A percentile compares a stretch with the other conserved stretches of the same genome.
phyloP scores from a whole-genome alignment of 2,797 vertebrate genomes.

The Morus bassanus region DNA sequence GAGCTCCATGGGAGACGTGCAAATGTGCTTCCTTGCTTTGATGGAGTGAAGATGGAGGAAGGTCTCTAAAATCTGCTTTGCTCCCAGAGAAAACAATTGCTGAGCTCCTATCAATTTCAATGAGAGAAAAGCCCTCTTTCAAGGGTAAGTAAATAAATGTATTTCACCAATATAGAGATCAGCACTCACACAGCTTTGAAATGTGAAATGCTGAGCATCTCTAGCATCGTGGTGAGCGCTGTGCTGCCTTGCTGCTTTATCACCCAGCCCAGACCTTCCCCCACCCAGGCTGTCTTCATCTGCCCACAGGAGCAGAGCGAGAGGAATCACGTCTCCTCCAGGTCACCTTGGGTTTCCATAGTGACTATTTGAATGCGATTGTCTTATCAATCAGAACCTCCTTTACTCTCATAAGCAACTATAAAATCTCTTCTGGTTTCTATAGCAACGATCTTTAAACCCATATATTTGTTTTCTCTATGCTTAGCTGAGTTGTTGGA shows the following conservation, averaged over 20 bases:
- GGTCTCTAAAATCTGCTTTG: neutral
- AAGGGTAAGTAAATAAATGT: neutral
- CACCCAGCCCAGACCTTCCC: neutral
- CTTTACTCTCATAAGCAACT: slow-evolving; percentile 43
- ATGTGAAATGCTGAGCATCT: neutral
- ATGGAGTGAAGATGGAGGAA: neutral
- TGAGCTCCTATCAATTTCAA: neutral
- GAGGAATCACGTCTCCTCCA: neutral
- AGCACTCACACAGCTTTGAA: neutral
- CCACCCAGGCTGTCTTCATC: neutral
- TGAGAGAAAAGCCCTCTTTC: neutral
- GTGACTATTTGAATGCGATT: slow-evolving; percentile 70
- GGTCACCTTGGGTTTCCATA: slow-evolving; percentile 74
- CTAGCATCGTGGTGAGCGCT: accelerated
- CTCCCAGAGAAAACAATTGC: neutral
- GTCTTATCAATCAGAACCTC: slow-evolving; percentile 70
- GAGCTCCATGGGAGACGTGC: neutral
- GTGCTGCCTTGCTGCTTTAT: neutral
- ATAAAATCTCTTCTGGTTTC: slow-evolving; percentile 61
- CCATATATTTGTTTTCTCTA: slow-evolving; percentile 54
- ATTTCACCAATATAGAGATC: neutral
- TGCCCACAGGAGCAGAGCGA: neutral
- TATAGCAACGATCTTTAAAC: slow-evolving; percentile 67
- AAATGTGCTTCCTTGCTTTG: neutral
- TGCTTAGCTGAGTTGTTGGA: slow-evolving; percentile 33